Evolutionary conservation across 2,888 invertebrate genomes (phyloP).

Genomic region (Parnassius mnemosyne): DNA sequence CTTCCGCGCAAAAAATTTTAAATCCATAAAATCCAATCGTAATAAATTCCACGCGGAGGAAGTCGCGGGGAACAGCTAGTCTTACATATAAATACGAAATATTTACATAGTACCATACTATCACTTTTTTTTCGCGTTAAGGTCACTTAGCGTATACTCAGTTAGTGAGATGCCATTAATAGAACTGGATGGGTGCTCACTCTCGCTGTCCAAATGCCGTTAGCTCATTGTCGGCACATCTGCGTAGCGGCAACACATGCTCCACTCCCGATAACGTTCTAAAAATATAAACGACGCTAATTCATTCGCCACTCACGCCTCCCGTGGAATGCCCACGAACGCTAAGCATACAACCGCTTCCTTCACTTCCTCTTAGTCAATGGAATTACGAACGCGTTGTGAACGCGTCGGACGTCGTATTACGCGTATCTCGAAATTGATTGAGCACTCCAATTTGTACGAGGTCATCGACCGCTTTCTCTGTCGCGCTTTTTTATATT

Average conservation of each 20-base stretch:
- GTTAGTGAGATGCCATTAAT: slow-evolving; percentile 17
- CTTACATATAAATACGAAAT: too few relatives aligned
- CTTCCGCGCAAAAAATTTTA: too few relatives aligned
- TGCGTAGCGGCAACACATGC: slow-evolving; percentile 52
- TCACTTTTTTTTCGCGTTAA: slow-evolving; percentile 7
- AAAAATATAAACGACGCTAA: slow-evolving; percentile 62
- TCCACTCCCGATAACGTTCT: slow-evolving; percentile 56
- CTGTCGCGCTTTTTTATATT: slow-evolving; percentile 40
- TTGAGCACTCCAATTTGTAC: slow-evolving; percentile 31
- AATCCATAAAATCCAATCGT: too few relatives aligned
- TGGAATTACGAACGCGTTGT: slow-evolving; percentile 48
- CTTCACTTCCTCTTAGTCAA: slow-evolving; percentile 56
- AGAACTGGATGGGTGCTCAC: slow-evolving; percentile 23
- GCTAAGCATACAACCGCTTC: slow-evolving; percentile 46
- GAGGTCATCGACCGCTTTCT: slow-evolving; percentile 68
- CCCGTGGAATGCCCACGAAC: slow-evolving; percentile 51
- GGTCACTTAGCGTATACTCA: slow-evolving; percentile 4
- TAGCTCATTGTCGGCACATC: slow-evolving; percentile 49
- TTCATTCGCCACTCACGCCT: slow-evolving; percentile 57
- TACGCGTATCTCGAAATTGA: slow-evolving; percentile 48
- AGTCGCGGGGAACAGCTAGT: too few relatives aligned
- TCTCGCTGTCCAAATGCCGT: slow-evolving; percentile 21
- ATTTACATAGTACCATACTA: too few relatives aligned
- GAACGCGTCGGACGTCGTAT: slow-evolving; percentile 40
- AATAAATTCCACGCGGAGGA: too few relatives aligned